Percentiles rank a stretch among this genome's conserved stretches.
phyloP scores from a whole-genome alignment of 2,888 invertebrate species.

The Electrophaes corylata region DNA sequence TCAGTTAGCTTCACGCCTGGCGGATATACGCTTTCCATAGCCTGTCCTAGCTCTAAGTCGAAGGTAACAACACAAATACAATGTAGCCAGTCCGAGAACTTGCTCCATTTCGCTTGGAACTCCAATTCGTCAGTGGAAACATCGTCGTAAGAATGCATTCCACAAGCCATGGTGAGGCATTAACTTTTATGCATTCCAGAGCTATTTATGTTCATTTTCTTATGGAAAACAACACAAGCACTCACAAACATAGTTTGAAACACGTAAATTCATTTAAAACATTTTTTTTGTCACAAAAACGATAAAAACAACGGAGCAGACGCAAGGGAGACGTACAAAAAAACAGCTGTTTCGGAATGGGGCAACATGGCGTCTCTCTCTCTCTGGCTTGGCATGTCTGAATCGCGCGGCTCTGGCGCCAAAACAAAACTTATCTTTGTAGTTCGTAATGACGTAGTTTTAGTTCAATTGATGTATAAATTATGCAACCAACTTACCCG shows the following conservation, averaged over 20 bases:
- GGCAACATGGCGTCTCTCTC: slow-evolving; percentile 66
- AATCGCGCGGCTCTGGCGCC: slow-evolving; percentile 66
- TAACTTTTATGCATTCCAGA: slow-evolving; percentile 52
- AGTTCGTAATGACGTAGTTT: too few species aligned
- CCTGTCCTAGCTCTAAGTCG: slow-evolving; percentile 99
- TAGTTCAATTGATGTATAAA: not conserved
- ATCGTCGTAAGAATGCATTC: slow-evolving; percentile 67
- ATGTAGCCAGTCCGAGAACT: slow-evolving; percentile 96
- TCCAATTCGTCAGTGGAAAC: slow-evolving; percentile 67
- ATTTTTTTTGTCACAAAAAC: slow-evolving; percentile 57
- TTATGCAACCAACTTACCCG: slow-evolving; percentile 52
- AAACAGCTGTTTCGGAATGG: slow-evolving; percentile 71
- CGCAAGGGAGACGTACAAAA: slow-evolving; percentile 57
- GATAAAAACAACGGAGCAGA: slow-evolving; percentile 65
- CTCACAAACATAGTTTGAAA: slow-evolving; percentile 55
- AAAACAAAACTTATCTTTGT: slow-evolving; percentile 57
- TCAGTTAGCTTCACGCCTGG: slow-evolving; percentile 90
- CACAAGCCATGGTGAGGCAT: slow-evolving; percentile 69
- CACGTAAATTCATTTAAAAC: slow-evolving; percentile 41
- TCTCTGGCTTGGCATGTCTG: slow-evolving; percentile 51
- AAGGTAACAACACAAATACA: slow-evolving; percentile 99
- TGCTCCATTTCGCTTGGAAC: slow-evolving; percentile 86
- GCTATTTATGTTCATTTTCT: slow-evolving; percentile 41
- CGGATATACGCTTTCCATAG: slow-evolving; percentile 96
- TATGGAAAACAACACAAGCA: slow-evolving; percentile 41